phyloP scores from a whole-genome alignment of 1,140 invertebrate genomes.

The Apis cerana region DNA sequence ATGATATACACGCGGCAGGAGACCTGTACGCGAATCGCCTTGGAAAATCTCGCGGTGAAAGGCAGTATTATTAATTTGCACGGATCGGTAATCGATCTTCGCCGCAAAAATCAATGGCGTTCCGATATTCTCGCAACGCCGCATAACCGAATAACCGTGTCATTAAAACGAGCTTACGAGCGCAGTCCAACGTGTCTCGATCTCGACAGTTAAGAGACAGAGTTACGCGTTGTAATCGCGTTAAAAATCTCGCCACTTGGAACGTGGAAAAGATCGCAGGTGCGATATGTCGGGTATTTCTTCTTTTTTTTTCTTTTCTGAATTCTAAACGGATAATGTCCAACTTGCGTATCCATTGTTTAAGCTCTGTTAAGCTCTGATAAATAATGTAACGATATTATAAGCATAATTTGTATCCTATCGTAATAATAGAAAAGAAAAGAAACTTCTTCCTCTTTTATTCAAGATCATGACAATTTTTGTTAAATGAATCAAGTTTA shows the following conservation, averaged over 20 bases:
- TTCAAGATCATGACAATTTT: too few relatives aligned
- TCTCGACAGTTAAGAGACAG: neutral
- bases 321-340: too few relatives aligned
- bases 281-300: too few relatives aligned
- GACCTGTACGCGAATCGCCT: conserved; percentile 24
- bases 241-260: neutral
- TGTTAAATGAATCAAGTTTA: too few relatives aligned
- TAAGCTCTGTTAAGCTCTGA: too few relatives aligned
- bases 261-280: neutral
- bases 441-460: too few relatives aligned
- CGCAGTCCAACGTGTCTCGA: neutral
- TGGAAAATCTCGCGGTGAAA: conserved; percentile 42
- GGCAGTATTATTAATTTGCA: conserved; percentile 47
- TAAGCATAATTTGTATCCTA: too few relatives aligned
- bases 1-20: conserved; percentile 3
- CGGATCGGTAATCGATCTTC: conserved; percentile 42
- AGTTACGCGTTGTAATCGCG: neutral
- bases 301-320: too few relatives aligned
- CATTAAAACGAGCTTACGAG: conserved; percentile 12
- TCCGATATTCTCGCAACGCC: conserved; percentile 30
- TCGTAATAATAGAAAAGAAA: too few relatives aligned
- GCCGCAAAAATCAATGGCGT: conserved; percentile 29
- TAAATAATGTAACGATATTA: too few relatives aligned
- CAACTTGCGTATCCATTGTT: too few relatives aligned
- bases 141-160: conserved; percentile 11